Conservation (phyloP, 1,140 invertebrate genomes). For the Pseudachorutes palmiensis region DNA sequence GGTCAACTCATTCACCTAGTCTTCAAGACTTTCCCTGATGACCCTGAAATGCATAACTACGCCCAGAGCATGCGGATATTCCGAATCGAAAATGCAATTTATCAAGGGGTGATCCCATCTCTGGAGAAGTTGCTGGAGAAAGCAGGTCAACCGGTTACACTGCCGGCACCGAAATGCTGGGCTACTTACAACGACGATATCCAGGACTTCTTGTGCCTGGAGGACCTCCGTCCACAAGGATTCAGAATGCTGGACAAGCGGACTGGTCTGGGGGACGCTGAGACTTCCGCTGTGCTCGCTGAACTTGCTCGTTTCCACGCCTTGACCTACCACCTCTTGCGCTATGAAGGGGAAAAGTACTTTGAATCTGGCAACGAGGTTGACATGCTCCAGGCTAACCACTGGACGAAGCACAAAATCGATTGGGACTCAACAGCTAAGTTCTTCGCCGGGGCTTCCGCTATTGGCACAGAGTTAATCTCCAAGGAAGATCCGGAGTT, state of each 20-base stretch:
- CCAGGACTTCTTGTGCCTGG: slow-evolving; percentile 28
- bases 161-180: slow-evolving; percentile 26
- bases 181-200: slow-evolving; percentile 24
- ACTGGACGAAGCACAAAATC: background rate
- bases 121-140: background rate
- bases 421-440: background rate
- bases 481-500: slow-evolving; percentile 18
- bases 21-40: slow-evolving; percentile 12
- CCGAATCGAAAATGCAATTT: slow-evolving; percentile 8
- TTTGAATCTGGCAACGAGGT: background rate
- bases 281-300: slow-evolving; percentile 19
- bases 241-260: slow-evolving; percentile 31
- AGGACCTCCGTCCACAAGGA: slow-evolving; percentile 25
- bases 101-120: background rate
- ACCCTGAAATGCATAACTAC: background rate
- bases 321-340: slow-evolving; percentile 14
- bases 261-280: slow-evolving; percentile 16
- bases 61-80: background rate
- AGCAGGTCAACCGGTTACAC: background rate
- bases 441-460: background rate
- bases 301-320: slow-evolving; percentile 31
- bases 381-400: background rate
- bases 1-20: slow-evolving; percentile 18
- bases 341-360: slow-evolving; percentile 8
- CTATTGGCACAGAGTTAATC: background rate